A percentile compares a stretch with the other conserved stretches of the same genome.
Conservation (phyloP, 2,797 vertebrate genomes). For the Lacerta bilineata region DNA sequence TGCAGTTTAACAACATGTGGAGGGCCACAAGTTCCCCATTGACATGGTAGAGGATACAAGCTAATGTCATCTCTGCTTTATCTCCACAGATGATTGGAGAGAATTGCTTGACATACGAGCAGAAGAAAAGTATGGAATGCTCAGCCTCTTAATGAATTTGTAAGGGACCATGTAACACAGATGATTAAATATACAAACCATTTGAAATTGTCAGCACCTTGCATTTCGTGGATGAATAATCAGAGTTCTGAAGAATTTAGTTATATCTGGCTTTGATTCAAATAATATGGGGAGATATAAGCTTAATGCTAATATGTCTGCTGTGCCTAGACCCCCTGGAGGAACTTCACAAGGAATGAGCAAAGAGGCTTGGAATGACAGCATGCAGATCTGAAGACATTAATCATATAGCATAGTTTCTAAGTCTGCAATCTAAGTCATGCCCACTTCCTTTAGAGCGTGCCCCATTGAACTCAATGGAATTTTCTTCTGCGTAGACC, state of each 20-base stretch:
- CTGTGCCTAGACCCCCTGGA: background rate
- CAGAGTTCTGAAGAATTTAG: slow-evolving; percentile 3
- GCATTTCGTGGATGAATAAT: background rate
- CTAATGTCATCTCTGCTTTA: background rate
- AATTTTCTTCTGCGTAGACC: background rate
- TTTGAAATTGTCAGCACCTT: background rate
- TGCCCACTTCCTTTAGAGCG: too few relatives aligned
- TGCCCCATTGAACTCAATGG: too few relatives aligned
- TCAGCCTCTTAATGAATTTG: background rate
- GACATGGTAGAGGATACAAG: too few relatives aligned
- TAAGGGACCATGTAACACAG: background rate
- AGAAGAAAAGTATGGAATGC: background rate
- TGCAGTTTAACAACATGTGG: too few relatives aligned
- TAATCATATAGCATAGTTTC: background rate
- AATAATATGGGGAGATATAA: background rate
- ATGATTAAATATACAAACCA: background rate
- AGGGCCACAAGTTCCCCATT: too few relatives aligned
- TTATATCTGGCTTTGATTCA: slow-evolving; percentile 9
- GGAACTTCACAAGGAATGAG: background rate
- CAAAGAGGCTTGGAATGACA: background rate
- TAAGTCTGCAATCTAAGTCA: background rate
- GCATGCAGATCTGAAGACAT: background rate
- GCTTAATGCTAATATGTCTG: background rate
- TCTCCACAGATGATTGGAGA: background rate
- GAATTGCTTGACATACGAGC: background rate